A percentile compares a stretch with the other conserved stretches of the same genome.
Evolutionary conservation across 23 tunicate genomes (phyloP).

Genomic region (Trididemnum clinides): DNA sequence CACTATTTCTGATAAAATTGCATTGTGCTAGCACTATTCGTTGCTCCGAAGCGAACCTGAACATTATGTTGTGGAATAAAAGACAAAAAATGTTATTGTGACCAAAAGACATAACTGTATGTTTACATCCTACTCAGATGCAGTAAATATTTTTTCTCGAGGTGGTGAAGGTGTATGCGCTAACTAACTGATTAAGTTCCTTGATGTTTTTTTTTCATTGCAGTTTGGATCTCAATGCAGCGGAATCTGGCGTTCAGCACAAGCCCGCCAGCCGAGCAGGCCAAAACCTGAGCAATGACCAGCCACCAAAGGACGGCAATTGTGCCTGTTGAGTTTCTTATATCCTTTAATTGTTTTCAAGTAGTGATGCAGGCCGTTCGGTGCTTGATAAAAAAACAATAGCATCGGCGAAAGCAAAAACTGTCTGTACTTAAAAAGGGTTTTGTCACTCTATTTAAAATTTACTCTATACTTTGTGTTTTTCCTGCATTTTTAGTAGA

Average conservation of each 20-base stretch:
- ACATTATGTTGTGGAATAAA: too few species aligned
- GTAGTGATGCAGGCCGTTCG: neutral
- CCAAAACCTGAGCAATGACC: constrained; percentile 67
- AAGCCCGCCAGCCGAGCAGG: constrained; percentile 77
- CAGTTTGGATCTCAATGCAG: constrained; percentile 97
- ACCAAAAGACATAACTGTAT: too few species aligned
- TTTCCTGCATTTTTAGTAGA: too few species aligned
- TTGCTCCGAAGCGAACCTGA: too few species aligned
- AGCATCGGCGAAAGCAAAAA: neutral
- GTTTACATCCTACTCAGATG: too few species aligned
- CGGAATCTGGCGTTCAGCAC: constrained; percentile 99
- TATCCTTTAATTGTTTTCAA: neutral
- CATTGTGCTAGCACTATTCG: too few species aligned
- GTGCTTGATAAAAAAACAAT: neutral
- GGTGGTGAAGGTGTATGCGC: too few species aligned
- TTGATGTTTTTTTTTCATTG: too few species aligned
- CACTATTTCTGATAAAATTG: too few species aligned
- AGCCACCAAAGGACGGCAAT: constrained; percentile 70
- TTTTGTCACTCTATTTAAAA: neutral
- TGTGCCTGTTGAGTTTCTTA: constrained; percentile 66
- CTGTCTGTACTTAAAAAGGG: neutral
- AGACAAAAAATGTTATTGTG: too few species aligned
- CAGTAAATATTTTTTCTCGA: too few species aligned
- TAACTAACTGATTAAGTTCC: too few species aligned
- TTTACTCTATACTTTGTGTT: neutral